These are phyloP conservation scores for Lutjanus campechanus DNA, from an alignment of 2,797 vertebrate species.

Conservation along the genomic window DNA sequence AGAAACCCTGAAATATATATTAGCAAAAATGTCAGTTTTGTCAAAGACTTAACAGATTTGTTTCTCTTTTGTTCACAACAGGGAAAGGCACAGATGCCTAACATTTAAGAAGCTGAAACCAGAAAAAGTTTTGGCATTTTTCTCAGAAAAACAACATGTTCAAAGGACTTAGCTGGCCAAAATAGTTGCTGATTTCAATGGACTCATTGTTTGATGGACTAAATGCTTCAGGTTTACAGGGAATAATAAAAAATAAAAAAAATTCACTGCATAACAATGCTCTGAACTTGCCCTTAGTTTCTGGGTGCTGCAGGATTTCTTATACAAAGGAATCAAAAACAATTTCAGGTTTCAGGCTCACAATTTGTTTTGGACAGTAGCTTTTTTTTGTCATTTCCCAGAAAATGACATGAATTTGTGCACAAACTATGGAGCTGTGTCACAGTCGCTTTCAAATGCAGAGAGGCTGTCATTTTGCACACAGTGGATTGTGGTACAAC, in stretches of 20 bases:
- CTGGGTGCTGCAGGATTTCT: background rate
- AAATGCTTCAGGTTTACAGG: background rate
- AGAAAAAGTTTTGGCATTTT: too few relatives aligned
- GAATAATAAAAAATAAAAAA: background rate
- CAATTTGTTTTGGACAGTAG: background rate
- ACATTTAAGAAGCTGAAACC: background rate
- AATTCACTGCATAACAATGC: background rate
- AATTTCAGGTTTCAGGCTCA: too few relatives aligned
- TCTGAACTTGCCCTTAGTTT: background rate
- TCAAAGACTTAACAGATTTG: background rate
- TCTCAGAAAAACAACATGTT: too few relatives aligned
- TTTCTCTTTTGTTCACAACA: background rate
- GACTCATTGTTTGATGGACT: background rate
- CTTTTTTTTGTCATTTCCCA: background rate
- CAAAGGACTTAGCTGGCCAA: background rate
- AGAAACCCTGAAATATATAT: too few relatives aligned
- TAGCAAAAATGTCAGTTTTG: background rate
- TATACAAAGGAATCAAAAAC: background rate
- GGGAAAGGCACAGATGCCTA: background rate
- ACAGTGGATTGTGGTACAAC: background rate
- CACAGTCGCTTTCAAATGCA: background rate
- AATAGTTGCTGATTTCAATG: background rate
- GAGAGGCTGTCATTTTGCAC: background rate
- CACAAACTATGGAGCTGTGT: background rate
- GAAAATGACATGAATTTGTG: background rate